These are phyloP conservation scores for Calameuta pallipes DNA, from an alignment of 2,888 invertebrate genomes.

Conservation along the genomic window DNA sequence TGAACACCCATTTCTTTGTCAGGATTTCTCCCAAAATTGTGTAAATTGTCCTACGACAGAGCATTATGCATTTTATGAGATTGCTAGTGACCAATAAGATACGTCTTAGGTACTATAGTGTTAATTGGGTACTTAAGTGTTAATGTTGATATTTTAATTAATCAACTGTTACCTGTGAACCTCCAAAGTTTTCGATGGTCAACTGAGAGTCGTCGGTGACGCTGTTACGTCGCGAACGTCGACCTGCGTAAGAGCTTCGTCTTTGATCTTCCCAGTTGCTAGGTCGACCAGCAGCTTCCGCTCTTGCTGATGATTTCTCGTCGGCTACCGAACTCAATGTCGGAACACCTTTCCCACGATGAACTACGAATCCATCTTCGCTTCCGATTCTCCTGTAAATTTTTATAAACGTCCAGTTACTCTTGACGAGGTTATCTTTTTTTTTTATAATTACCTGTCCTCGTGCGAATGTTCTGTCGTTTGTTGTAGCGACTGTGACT, in stretches of 20 bases:
- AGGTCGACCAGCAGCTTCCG: slow-evolving; percentile 83
- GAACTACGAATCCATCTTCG: slow-evolving; percentile 83
- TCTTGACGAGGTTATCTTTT: not conserved
- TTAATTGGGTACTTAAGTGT: not conserved
- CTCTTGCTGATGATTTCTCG: slow-evolving; percentile 68
- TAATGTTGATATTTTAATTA: not conserved
- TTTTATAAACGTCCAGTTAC: not conserved
- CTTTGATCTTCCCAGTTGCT: slow-evolving; percentile 85
- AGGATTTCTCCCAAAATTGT: slow-evolving; percentile 85
- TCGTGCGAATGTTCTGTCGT: slow-evolving; percentile 59
- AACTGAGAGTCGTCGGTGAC: slow-evolving; percentile 88
- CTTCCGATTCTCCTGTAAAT: slow-evolving; percentile 60
- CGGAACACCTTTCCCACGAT: slow-evolving; percentile 82
- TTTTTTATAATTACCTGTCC: slow-evolving; percentile 50
- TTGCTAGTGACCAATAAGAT: not conserved
- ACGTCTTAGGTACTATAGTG: not conserved
- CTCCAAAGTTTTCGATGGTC: slow-evolving; percentile 93
- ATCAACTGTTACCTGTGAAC: slow-evolving; percentile 74
- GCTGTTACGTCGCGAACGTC: slow-evolving; percentile 86
- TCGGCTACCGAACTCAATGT: slow-evolving; percentile 80
- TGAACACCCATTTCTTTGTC: slow-evolving; percentile 76
- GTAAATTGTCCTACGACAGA: slow-evolving; percentile 75
- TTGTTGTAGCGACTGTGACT: slow-evolving; percentile 65
- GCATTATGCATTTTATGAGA: not conserved
- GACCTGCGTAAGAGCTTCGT: slow-evolving; percentile 81